phyloP scores from a whole-genome alignment of 2,113 vertebrate genomes.

The Chloropsis cyanopogon region DNA sequence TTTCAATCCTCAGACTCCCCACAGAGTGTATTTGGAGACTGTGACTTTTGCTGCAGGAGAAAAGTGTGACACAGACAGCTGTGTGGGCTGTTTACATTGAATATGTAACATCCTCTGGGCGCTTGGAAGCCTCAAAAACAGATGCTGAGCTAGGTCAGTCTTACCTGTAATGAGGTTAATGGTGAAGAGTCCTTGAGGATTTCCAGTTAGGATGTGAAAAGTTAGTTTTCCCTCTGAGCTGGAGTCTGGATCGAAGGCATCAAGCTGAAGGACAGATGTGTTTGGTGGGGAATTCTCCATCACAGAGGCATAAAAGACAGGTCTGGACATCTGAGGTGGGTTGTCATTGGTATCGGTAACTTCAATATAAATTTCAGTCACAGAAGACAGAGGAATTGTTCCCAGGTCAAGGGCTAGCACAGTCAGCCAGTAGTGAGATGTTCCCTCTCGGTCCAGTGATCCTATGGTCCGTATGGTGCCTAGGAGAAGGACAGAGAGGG shows the following conservation, averaged over 20 bases:
- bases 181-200: slow-evolving; percentile 78
- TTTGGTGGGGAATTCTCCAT: slow-evolving; percentile 81
- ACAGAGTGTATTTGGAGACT: not conserved
- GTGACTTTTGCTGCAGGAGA: not conserved
- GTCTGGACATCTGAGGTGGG: slow-evolving; percentile 84
- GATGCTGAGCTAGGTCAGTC: not conserved
- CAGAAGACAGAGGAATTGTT: slow-evolving; percentile 80
- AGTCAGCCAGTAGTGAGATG: slow-evolving; percentile 88
- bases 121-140: slow-evolving; percentile 1
- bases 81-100: not conserved
- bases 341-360: slow-evolving; percentile 93
- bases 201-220: slow-evolving; percentile 85
- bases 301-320: slow-evolving; percentile 86
- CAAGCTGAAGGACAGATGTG: slow-evolving; percentile 79
- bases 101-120: not conserved
- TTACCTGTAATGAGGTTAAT: slow-evolving; percentile 87
- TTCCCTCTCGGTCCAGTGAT: slow-evolving; percentile 82
- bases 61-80: not conserved
- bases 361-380: slow-evolving; percentile 91
- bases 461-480: slow-evolving; percentile 83
- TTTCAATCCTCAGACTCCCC: not conserved
- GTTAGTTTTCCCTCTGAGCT: slow-evolving; percentile 84
- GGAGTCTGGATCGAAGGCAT: slow-evolving; percentile 82
- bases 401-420: slow-evolving; percentile 87
- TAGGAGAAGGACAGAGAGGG: slow-evolving; percentile 51